Evolutionary conservation across 2,113 vertebrate species (phyloP).

Genomic region (Ceyx margarethae): DNA sequence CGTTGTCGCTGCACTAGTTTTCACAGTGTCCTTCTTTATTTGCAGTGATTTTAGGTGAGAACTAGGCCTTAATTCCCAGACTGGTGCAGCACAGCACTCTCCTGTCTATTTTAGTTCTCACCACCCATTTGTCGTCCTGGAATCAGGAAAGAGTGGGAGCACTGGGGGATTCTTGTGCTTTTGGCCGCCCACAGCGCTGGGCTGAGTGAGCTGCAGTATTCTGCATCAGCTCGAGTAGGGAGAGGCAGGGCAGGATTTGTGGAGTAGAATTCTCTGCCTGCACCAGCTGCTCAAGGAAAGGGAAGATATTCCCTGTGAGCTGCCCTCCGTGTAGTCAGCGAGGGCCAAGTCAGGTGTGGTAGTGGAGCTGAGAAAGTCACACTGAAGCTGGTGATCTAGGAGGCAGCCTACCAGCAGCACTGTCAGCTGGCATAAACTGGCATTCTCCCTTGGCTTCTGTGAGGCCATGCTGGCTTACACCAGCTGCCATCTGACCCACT

Average conservation of each 20-base stretch:
- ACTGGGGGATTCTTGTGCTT: fast-evolving
- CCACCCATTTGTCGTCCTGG: neutral
- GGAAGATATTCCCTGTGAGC: neutral
- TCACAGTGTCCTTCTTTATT: neutral
- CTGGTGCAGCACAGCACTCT: neutral
- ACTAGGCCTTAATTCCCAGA: neutral
- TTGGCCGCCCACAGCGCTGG: neutral
- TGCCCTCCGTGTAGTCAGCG: neutral
- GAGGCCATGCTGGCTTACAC: neutral
- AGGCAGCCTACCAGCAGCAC: neutral
- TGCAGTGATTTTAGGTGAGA: neutral
- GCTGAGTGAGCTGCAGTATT: neutral
- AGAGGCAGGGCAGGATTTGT: neutral
- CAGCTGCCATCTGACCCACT: neutral
- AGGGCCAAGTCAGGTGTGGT: neutral
- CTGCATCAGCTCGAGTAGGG: neutral
- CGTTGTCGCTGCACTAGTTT: neutral
- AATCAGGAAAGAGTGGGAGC: neutral
- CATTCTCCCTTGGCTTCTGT: neutral
- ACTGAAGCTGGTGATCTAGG: neutral
- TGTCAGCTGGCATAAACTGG: neutral
- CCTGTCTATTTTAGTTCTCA: neutral
- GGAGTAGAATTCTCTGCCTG: neutral
- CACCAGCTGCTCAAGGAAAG: neutral
- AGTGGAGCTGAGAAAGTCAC: neutral